A percentile compares a stretch with the other conserved stretches of the same genome.
phyloP scores from a whole-genome alignment of 2,888 invertebrate genomes.

The Tetranychus truncatus region DNA sequence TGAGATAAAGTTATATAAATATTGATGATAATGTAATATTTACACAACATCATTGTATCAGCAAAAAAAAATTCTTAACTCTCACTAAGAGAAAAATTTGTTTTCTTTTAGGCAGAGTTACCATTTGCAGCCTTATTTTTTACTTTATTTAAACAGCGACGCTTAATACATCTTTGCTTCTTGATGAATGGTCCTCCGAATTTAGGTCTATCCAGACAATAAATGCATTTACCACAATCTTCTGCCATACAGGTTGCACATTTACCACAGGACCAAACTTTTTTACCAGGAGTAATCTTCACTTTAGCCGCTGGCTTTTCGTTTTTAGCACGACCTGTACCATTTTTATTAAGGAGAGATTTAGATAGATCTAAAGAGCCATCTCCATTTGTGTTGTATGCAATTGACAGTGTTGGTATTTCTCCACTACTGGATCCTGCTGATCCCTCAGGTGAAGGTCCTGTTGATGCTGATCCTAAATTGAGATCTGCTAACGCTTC shows the following conservation, averaged over 20 bases:
- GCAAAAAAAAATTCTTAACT: background rate
- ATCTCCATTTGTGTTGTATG: background rate
- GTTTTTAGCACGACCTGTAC: background rate
- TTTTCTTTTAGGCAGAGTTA: background rate
- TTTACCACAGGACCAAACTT: slow-evolving; percentile 16
- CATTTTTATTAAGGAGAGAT: background rate
- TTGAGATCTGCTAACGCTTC: background rate
- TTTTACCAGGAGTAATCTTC: slow-evolving; percentile 10
- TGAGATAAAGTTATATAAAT: too few species aligned
- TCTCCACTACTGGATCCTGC: background rate
- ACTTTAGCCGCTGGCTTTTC: background rate
- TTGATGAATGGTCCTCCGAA: slow-evolving; percentile 15
- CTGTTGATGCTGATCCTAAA: background rate
- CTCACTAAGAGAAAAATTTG: background rate
- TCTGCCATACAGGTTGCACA: slow-evolving; percentile 16
- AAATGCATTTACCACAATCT: slow-evolving; percentile 16
- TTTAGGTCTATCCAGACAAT: slow-evolving; percentile 16
- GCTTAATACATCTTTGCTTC: slow-evolving; percentile 19
- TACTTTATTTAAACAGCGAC: slow-evolving; percentile 16
- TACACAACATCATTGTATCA: background rate
- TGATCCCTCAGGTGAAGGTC: slow-evolving; percentile 2
- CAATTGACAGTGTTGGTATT: background rate
- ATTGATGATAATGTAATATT: background rate
- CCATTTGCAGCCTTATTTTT: slow-evolving; percentile 12
- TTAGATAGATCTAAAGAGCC: background rate